These are phyloP conservation scores for Notothenia coriiceps DNA, from an alignment of 2,113 vertebrate species.

Conservation along the genomic window DNA sequence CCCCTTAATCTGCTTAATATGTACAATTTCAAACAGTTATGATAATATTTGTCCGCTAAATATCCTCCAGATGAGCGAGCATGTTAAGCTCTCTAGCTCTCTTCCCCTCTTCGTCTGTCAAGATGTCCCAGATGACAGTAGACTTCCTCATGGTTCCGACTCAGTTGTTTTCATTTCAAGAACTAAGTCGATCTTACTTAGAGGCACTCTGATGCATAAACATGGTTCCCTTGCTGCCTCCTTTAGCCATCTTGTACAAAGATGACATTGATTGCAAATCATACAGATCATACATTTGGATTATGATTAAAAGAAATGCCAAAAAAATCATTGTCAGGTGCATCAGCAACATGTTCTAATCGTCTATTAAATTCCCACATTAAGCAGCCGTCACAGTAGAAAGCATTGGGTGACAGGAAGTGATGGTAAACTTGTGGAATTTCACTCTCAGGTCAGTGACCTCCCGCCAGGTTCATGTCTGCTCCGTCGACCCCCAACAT, in stretches of 20 bases:
- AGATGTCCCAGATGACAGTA: constrained; percentile 58
- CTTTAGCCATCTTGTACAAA: constrained; percentile 1
- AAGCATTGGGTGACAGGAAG: constrained; percentile 32
- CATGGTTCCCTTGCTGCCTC: not conserved
- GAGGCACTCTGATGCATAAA: constrained; percentile 13
- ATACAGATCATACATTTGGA: not conserved
- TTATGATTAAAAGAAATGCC: not conserved
- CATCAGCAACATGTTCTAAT: not conserved
- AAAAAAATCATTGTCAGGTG: not conserved
- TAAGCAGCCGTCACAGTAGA: not conserved
- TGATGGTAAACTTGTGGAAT: constrained; percentile 46
- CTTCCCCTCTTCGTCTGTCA: constrained; percentile 56
- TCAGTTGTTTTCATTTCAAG: constrained; percentile 37
- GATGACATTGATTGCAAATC: not conserved
- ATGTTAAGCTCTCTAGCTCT: constrained; percentile 64
- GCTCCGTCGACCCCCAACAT: constrained; percentile 6
- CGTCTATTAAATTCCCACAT: not conserved
- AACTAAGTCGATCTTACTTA: constrained; percentile 23
- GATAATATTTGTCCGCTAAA: constrained; percentile 81
- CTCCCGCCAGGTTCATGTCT: constrained; percentile 53
- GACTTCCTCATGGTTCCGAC: constrained; percentile 62
- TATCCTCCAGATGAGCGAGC: constrained; percentile 74
- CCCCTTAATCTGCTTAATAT: constrained; percentile 80
- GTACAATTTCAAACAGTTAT: constrained; percentile 81
- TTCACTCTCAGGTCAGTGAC: constrained; percentile 37